Base-by-base conservation (phyloP, 1,140 invertebrate genomes). In the Diorhabda sublineata region DNA sequence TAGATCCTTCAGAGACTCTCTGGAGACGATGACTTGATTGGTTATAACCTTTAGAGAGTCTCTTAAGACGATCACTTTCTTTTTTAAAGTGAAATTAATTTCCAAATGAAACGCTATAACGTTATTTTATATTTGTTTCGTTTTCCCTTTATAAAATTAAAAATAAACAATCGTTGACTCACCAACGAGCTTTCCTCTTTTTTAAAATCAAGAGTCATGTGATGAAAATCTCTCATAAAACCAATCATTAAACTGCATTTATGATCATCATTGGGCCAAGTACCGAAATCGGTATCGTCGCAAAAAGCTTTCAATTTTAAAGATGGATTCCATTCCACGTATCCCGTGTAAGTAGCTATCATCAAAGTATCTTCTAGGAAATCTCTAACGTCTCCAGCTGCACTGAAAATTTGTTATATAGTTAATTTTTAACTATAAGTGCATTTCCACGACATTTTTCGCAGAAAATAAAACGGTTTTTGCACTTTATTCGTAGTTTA, bases 251-350 rank as follows among this genome's bases (percentile, higher is more conserved):
- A 62, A 9, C 74, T 69, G 58, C 79, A 80, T 4, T 42, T 68
- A 67, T 79, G 75, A 3, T 58, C 67, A 42, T 80, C 76, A 52
- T 73, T 70, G 2, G 79, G 79, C 79, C 79, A 81, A 9, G 73
- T 62, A 11, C 69, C 73, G 41, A 78, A 64, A 60, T 76, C 70
- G 3, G 68, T 11, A 3, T 66, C 42, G 64, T 71, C 63, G 66
- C 79, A 81, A 66, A 72, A 77, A 5, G 72, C 67, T 59, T 69
- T 72, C 5, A 78, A 45, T 47, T 76, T 69, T 4, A 79, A 47
- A 5, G 58, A 9, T 8, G 77, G 67, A 47, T 68, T 66, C 75
- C 75, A 80, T 3, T 9, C 63, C 6, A 79, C 74, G 6, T 45
- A 8, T 26, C 79, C 79, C 4, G 62, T 73, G 43, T 73, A 58